A percentile compares a stretch with the other conserved stretches of the same genome.
These are phyloP conservation scores for Pygmarrhopalites habei DNA, from an alignment of 1,140 invertebrate genomes.

Conservation along the genomic window DNA sequence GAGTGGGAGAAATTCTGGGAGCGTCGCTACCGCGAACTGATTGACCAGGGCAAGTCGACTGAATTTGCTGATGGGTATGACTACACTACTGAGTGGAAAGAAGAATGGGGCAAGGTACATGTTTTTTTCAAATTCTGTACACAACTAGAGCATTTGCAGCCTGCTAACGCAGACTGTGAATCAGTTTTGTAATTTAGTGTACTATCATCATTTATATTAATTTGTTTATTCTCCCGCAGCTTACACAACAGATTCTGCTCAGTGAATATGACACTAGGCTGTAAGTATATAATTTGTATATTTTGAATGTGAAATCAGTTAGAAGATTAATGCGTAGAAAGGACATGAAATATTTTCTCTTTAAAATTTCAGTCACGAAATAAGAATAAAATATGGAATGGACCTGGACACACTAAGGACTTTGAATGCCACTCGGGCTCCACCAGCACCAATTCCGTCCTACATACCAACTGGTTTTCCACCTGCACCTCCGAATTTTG, in stretches of 20 bases:
- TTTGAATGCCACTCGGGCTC: background rate
- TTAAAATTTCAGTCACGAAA: constrained; percentile 17
- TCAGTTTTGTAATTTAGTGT: too few species aligned
- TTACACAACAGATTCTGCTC: constrained; percentile 18
- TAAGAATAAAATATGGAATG: constrained; percentile 21
- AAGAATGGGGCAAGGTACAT: too few species aligned
- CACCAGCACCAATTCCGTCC: background rate
- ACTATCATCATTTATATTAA: too few species aligned
- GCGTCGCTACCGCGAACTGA: constrained; percentile 32
- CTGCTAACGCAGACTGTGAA: too few species aligned
- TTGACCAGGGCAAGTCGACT: constrained; percentile 28
- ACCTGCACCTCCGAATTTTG: background rate
- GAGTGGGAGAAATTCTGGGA: constrained; percentile 39
- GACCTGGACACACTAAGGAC: constrained; percentile 20
- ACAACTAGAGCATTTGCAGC: too few species aligned
- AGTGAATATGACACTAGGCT: constrained; percentile 25
- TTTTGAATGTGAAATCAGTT: background rate
- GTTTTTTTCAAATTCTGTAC: too few species aligned
- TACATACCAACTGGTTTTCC: background rate
- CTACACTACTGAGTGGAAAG: constrained; percentile 37
- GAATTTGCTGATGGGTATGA: constrained; percentile 36
- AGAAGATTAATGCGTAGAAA: background rate
- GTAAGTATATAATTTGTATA: constrained; percentile 17
- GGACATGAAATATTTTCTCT: background rate
- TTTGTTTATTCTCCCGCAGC: background rate